Percentiles rank a stretch among this genome's conserved stretches.
Conservation (phyloP, 2,888 invertebrate species). For the Cheilosia impressa region DNA sequence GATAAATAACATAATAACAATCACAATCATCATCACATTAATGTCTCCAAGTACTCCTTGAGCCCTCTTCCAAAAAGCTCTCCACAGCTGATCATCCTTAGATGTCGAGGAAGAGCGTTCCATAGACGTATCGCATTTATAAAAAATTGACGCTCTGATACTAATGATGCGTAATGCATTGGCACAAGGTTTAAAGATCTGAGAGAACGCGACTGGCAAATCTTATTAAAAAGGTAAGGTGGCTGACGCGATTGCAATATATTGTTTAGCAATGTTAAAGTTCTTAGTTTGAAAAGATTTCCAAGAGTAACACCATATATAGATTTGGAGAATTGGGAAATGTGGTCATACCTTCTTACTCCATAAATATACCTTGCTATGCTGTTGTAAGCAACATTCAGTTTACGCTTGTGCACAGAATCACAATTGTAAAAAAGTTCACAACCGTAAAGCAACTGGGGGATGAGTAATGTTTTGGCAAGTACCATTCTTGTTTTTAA, state of each 20-base stretch:
- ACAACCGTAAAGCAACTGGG: no score
- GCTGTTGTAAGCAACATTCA: no score
- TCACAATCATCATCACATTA: no score
- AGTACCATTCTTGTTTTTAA: no score
- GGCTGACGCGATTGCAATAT: background rate
- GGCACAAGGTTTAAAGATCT: background rate
- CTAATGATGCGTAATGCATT: background rate
- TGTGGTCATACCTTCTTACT: background rate
- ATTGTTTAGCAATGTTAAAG: background rate
- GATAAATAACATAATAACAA: no score
- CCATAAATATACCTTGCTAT: background rate
- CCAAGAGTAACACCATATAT: background rate
- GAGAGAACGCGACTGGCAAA: background rate
- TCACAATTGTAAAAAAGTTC: no score
- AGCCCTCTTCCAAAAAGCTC: no score
- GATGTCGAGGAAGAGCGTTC: background rate
- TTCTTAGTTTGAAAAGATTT: background rate
- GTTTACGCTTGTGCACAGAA: no score
- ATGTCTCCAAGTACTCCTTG: no score
- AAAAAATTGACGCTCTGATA: background rate
- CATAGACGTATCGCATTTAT: background rate
- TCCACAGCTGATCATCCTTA: no score
- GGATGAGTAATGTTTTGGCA: no score
- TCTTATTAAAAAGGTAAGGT: background rate
- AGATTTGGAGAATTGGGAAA: background rate